Percentiles rank a stretch among this genome's conserved stretches.
Conservation (phyloP, 2,797 vertebrate genomes). For the Diglossa cyanea region DNA sequence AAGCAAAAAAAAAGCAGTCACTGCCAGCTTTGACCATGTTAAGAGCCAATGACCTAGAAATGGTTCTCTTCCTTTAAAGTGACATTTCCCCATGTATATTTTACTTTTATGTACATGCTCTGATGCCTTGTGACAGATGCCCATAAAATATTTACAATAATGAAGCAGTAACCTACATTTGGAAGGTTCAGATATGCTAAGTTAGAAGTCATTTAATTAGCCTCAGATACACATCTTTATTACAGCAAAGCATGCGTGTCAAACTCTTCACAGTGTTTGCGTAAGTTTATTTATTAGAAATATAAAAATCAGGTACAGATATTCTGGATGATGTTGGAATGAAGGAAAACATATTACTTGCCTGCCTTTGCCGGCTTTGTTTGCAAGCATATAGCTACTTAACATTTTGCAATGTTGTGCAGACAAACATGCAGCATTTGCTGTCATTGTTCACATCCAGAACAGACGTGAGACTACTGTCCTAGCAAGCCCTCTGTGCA, state of each 20-base stretch:
- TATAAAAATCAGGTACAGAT: background rate
- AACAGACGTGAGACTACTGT: background rate
- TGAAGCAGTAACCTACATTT: constrained; percentile 49
- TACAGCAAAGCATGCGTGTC: background rate
- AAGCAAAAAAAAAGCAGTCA: background rate
- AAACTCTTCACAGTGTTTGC: background rate
- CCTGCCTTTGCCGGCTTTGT: background rate
- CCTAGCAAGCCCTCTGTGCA: background rate
- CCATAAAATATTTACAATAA: constrained; percentile 57
- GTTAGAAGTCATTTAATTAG: background rate
- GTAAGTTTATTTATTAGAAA: background rate
- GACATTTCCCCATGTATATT: background rate
- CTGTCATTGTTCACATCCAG: background rate
- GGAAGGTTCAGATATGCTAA: background rate
- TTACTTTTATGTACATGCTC: background rate
- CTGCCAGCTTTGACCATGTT: background rate
- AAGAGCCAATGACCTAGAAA: constrained; percentile 14
- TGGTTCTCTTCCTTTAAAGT: background rate
- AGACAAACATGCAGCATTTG: background rate
- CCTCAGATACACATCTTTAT: background rate
- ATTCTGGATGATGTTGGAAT: background rate
- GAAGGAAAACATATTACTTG: background rate
- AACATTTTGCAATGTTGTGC: background rate
- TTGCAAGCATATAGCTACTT: background rate
- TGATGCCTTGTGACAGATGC: constrained; percentile 1